These are phyloP conservation scores for Xiphydria camelus DNA, from an alignment of 2,888 invertebrate genomes.

Conservation along the genomic window DNA sequence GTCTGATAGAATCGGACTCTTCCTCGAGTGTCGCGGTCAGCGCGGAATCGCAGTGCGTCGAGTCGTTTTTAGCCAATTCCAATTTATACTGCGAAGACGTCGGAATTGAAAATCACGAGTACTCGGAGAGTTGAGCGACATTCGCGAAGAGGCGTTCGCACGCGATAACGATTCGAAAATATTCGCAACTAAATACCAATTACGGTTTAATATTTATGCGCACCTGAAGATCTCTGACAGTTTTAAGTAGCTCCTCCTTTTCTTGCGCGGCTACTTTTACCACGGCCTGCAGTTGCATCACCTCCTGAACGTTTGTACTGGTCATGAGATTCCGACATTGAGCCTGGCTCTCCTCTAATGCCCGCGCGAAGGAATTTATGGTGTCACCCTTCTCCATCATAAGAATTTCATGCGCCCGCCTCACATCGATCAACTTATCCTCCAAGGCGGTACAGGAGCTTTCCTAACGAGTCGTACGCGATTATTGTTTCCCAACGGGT, in stretches of 20 bases:
- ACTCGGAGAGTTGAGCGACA: no score
- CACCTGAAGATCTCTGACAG: slow-evolving; percentile 44
- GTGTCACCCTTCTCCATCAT: slow-evolving; percentile 67
- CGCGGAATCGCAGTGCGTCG: slow-evolving; percentile 43
- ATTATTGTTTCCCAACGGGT: no score
- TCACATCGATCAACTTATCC: slow-evolving; percentile 57
- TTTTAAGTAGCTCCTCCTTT: slow-evolving; percentile 59
- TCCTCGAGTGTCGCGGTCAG: slow-evolving; percentile 47
- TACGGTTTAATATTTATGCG: no score
- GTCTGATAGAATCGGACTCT: slow-evolving; percentile 48
- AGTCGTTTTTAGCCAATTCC: slow-evolving; percentile 41
- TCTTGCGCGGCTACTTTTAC: slow-evolving; percentile 61
- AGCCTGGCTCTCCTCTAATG: slow-evolving; percentile 65
- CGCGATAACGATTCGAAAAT: no score
- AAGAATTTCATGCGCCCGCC: slow-evolving; percentile 65
- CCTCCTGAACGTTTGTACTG: slow-evolving; percentile 58
- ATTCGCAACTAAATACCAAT: neutral
- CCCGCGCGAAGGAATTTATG: slow-evolving; percentile 66
- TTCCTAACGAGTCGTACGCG: slow-evolving; percentile 36
- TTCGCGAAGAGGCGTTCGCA: no score
- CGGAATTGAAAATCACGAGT: no score
- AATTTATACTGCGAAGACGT: slow-evolving; percentile 44
- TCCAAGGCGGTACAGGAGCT: slow-evolving; percentile 41
- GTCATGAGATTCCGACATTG: slow-evolving; percentile 58
- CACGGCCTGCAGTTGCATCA: slow-evolving; percentile 59